Conservation (phyloP, 2,797 vertebrate genomes). For the Thamnophis elegans region DNA sequence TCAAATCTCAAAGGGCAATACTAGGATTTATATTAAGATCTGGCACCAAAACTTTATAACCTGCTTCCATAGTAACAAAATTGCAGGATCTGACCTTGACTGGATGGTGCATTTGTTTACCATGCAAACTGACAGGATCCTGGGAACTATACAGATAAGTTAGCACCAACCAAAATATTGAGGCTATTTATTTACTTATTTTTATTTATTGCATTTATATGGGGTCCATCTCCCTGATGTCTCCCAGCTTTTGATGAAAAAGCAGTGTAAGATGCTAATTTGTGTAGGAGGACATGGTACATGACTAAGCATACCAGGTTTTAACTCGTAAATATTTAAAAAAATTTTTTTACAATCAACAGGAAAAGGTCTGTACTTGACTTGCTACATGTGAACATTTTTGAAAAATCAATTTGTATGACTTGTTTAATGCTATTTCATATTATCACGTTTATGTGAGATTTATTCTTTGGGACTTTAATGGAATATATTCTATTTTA, state of each 20-base stretch:
- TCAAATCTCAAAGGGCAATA: neutral
- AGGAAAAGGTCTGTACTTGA: slow-evolving; percentile 28
- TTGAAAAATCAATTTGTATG: neutral
- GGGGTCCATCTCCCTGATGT: neutral
- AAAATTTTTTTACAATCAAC: slow-evolving; percentile 33
- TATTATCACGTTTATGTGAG: neutral
- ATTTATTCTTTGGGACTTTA: slow-evolving; percentile 11
- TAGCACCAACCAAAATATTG: neutral
- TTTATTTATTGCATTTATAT: neutral
- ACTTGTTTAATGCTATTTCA: slow-evolving; percentile 13
- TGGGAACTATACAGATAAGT: neutral
- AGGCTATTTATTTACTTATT: neutral
- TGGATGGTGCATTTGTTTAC: neutral
- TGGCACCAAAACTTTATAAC: neutral
- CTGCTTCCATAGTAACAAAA: neutral
- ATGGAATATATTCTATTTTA: slow-evolving; percentile 18
- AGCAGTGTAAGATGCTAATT: slow-evolving; percentile 40
- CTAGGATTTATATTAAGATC: neutral
- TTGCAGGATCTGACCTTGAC: neutral
- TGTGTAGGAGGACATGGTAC: slow-evolving; percentile 39
- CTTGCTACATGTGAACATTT: slow-evolving; percentile 41
- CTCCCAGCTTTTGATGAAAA: slow-evolving; percentile 37
- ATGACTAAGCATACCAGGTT: slow-evolving; percentile 45
- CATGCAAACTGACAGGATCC: neutral
- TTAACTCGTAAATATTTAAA: slow-evolving; percentile 60